Base-by-base conservation (phyloP, 1,140 invertebrate genomes). In the Drosophila tani region DNA sequence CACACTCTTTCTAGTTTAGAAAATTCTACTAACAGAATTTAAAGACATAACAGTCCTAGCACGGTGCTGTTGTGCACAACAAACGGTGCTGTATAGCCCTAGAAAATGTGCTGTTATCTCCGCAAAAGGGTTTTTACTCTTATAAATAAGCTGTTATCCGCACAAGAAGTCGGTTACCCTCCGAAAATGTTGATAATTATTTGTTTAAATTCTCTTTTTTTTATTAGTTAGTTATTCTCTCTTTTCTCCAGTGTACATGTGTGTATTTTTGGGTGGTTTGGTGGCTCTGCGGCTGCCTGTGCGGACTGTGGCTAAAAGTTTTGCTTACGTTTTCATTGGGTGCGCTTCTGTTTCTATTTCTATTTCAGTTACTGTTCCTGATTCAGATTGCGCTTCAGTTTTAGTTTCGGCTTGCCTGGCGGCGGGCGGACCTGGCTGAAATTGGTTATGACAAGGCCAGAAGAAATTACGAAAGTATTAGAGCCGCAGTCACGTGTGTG, bases 401-500 rank as follows among this genome's bases (percentile, higher is more conserved):
- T 68, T 64, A 74, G 56, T 19, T 78, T 73, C 55, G 60, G 46
- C 14, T 47, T 59, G 32, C 53, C 53, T 27, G 46, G 21, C 64
- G 46, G 21, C 64, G 38, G 43, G n/a, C 38, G 56, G 55, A 49
- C 45, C 50, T 75, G 64, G 49, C 66, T 47, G 15, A 57, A 87
- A 84, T 84, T 84, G 85, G 65, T 81, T 88, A 81, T 90, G 85
- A 71, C 81, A 67, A 60, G 67, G 55, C 68, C 51, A 58, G 77
- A 87, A 81, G 60, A 83, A 81, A 79, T 86, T 86, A 86, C 69
- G 65, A 82, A 79, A 79, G 82, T 82, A 85, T 86, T 85, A 85
- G 67, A 68, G 65, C 32, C n/a, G 68, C 53, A 83, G 68, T 78
- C 80, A 80, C 71, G 64, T 77, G 80, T 77, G 80, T 67, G 62